These are phyloP conservation scores for Gallinago nigripennis DNA, from an alignment of 2,797 vertebrate genomes.

Conservation along the genomic window DNA sequence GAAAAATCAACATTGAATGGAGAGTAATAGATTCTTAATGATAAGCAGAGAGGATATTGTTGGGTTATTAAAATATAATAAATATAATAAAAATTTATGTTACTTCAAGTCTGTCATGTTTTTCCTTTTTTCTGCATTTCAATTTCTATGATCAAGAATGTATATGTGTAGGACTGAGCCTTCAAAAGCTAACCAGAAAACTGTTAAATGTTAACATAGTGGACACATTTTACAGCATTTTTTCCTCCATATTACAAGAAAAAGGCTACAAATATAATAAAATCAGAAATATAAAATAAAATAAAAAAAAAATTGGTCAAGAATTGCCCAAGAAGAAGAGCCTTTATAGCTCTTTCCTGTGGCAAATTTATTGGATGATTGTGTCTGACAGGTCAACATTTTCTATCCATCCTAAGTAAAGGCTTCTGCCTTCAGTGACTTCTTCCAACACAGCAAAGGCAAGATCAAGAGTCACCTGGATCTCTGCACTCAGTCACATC, in stretches of 20 bases:
- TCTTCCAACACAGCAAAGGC: background rate
- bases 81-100: background rate
- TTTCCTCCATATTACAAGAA: background rate
- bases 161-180: background rate
- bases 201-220: background rate
- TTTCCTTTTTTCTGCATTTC: background rate
- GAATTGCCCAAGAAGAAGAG: background rate
- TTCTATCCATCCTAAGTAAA: background rate
- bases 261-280: background rate
- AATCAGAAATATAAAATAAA: background rate
- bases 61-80: background rate
- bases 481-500: background rate
- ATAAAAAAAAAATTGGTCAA: background rate
- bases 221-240: background rate
- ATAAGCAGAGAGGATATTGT: background rate
- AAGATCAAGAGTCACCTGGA: background rate
- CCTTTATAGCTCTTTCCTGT: background rate
- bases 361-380: background rate
- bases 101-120: background rate
- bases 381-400: background rate
- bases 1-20: fast-evolving
- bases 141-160: background rate
- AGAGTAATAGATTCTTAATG: background rate
- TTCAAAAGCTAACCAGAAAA: background rate
- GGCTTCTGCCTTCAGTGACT: background rate